Evolutionary conservation across 2,888 invertebrate species (phyloP), one percentile per base, ranked within the genome.

Genomic region (Sabatieria punctata): DNA sequence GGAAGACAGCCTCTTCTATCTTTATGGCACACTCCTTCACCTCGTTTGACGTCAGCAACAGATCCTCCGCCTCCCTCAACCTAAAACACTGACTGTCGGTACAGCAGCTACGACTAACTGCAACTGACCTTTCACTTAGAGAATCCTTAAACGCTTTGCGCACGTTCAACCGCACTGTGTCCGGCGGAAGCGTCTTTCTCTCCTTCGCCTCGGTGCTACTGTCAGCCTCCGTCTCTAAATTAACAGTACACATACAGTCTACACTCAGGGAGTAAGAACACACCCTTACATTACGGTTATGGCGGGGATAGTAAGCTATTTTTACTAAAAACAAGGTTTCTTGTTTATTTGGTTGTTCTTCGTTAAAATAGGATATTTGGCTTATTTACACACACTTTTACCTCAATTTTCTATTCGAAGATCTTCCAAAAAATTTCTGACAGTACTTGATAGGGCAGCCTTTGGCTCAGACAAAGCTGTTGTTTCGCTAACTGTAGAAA

Each of bases 111-210:
- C n/a, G n/a, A n/a, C n/a, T n/a, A n/a, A n/a, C n/a, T n/a, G n/a
- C 56, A 18, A 26, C 47, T 4, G 37, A 54, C 48, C 56, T 49
- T n/a, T 45, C 44, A 21, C 37, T 36, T 21, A 59, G 52, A 24
- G 54, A 51, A 27, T 69, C 68, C 37, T 64, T 57, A 35, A 91
- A 69, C 0, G 82, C 80, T 61, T 83, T 84, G 41, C 80, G 75
- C 22, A 89, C 84, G 64, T 81, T 88, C 2, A 81, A 74, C 44
- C 89, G 72, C 41, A 85, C 77, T 8, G 80, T 78, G 57, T 82
- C 82, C 4, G 73, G 36, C 36, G 15, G n/a, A n/a, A 8, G 6
- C 36, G 19, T n/a, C 36, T 36, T 4, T 4, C 36, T n/a, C 36
- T 15, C 19, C 6, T 19, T n/a, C 6, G 15, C 4, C 6, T 36